These are phyloP conservation scores for Helobdella robusta DNA, from an alignment of 2,888 invertebrate genomes.

Conservation along the genomic window DNA sequence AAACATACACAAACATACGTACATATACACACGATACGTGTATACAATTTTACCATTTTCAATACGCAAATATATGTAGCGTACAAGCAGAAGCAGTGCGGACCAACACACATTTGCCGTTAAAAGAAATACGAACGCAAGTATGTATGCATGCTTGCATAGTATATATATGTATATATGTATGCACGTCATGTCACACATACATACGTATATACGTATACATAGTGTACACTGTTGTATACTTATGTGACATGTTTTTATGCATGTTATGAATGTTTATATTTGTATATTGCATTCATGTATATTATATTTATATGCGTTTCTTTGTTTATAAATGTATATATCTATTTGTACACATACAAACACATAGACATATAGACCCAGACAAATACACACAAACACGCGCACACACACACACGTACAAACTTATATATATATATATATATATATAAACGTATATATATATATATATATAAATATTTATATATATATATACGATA, in stretches of 20 bases:
- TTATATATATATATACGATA: background rate
- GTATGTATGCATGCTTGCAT: background rate
- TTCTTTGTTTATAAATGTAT: background rate
- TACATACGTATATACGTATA: constrained; percentile 11
- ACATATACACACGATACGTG: background rate
- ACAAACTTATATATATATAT: background rate
- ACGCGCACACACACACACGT: too few species aligned
- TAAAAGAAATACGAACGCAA: too few species aligned
- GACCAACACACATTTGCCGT: too few species aligned
- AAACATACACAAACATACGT: background rate
- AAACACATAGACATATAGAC: background rate
- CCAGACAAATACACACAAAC: background rate
- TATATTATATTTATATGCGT: background rate
- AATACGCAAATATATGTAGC: background rate
- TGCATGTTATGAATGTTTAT: background rate
- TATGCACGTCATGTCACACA: background rate
- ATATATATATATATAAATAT: background rate
- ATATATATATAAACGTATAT: background rate
- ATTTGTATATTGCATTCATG: background rate
- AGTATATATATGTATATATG: constrained; percentile 5
- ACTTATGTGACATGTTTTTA: background rate
- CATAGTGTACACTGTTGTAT: background rate
- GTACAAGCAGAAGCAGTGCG: too few species aligned
- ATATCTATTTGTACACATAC: background rate
- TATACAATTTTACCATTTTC: background rate